Conservation (phyloP, 2,888 invertebrate species). For the Andricus quercusramuli region DNA sequence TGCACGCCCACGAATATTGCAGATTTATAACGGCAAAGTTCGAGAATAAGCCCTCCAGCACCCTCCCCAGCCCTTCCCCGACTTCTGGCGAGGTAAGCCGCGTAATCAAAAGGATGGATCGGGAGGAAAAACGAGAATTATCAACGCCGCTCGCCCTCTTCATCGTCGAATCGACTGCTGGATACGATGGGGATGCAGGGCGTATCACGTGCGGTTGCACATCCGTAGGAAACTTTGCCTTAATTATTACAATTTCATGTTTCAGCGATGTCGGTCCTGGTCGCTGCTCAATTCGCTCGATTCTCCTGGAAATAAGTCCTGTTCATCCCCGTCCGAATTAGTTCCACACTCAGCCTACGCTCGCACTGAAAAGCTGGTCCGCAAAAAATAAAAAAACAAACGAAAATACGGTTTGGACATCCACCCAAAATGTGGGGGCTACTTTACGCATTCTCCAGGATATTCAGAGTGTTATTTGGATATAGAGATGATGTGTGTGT, state of each 20-base stretch:
- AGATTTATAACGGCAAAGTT: conserved; percentile 40
- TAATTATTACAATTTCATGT: conserved; percentile 63
- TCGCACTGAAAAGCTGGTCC: not conserved
- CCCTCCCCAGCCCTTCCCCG: not conserved
- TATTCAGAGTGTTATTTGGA: conserved; percentile 10
- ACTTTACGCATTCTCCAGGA: conserved; percentile 29
- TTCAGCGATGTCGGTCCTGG: conserved; percentile 50
- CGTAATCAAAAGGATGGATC: conserved; percentile 49
- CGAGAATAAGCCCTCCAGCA: conserved; percentile 34
- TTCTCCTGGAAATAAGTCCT: conserved; percentile 47
- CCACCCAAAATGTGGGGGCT: conserved; percentile 24
- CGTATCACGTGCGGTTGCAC: conserved; percentile 52
- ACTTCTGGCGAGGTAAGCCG: conserved; percentile 39
- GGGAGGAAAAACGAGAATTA: conserved; percentile 53
- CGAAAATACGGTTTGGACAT: not conserved
- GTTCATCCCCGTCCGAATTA: not conserved
- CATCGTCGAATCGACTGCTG: conserved; percentile 52
- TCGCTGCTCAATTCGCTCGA: conserved; percentile 45
- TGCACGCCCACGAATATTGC: conserved; percentile 37
- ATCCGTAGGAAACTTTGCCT: conserved; percentile 59
- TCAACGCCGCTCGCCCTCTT: conserved; percentile 47
- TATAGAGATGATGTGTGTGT: conserved; percentile 10
- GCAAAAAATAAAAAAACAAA: not conserved
- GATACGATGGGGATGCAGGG: not conserved
- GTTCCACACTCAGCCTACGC: not conserved